phyloP scores from a whole-genome alignment of 2,797 vertebrate species.

The Oophaga sylvatica region DNA sequence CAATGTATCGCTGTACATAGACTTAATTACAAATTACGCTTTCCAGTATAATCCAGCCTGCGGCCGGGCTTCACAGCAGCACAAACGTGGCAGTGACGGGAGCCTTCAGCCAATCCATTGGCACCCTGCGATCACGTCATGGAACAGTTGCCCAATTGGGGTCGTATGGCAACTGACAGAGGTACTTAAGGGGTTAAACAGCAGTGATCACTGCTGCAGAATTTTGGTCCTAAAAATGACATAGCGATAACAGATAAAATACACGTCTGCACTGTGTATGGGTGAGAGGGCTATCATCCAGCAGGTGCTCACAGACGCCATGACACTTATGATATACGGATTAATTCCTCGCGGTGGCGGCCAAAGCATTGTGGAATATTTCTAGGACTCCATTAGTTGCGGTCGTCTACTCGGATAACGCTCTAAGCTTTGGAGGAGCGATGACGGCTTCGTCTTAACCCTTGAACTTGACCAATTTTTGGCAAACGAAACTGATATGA shows the following conservation, averaged over 20 bases:
- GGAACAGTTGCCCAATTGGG: too few species aligned
- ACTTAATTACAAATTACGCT: too few species aligned
- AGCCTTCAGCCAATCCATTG: too few species aligned
- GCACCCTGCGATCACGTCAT: too few species aligned
- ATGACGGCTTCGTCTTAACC: neutral
- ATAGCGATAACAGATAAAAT: neutral
- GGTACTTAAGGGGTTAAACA: too few species aligned
- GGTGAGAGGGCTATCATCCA: neutral
- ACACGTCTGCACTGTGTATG: neutral
- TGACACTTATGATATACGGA: neutral
- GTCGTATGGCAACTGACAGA: too few species aligned
- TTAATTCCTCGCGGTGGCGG: neutral
- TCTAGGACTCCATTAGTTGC: neutral
- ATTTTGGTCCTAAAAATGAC: neutral
- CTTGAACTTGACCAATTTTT: slow-evolving; percentile 7
- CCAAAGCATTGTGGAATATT: neutral
- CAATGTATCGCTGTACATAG: too few species aligned
- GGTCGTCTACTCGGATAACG: neutral
- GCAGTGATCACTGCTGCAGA: too few species aligned
- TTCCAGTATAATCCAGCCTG: too few species aligned
- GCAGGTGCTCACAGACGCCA: neutral
- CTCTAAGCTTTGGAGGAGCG: neutral
- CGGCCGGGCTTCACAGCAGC: too few species aligned
- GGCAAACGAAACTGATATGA: neutral
- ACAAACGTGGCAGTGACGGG: too few species aligned